These are phyloP conservation scores for Falco biarmicus DNA, from an alignment of 2,797 vertebrate genomes.

Conservation along the genomic window DNA sequence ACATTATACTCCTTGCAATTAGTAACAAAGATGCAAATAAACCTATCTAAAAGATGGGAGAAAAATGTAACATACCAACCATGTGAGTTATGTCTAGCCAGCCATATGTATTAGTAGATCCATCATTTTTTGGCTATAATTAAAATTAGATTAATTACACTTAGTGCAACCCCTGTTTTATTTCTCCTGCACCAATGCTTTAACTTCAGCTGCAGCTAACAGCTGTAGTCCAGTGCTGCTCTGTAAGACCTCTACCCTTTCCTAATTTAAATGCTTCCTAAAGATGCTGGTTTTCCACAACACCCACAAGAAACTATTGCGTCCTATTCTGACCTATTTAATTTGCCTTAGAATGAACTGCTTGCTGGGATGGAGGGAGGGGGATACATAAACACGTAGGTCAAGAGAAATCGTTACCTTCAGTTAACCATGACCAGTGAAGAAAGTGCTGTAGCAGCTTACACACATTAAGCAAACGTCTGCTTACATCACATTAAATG, in stretches of 20 bases:
- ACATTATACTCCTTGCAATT: not conserved
- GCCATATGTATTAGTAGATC: not conserved
- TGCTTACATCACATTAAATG: not conserved
- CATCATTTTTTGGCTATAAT: not conserved
- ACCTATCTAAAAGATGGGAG: not conserved
- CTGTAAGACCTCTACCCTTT: not conserved
- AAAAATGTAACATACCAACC: not conserved
- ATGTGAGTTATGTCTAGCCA: not conserved
- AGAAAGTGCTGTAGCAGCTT: not conserved
- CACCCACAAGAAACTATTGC: not conserved
- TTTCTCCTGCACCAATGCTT: not conserved
- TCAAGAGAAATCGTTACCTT: not conserved
- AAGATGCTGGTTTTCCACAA: not conserved
- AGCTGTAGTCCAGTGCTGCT: not conserved
- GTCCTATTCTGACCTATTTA: not conserved
- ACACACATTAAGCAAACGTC: not conserved
- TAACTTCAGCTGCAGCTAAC: not conserved
- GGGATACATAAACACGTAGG: fast-evolving
- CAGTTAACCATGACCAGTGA: not conserved
- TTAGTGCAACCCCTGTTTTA: not conserved
- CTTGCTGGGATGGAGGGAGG: not conserved
- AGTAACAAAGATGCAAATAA: not conserved
- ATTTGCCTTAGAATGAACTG: not conserved
- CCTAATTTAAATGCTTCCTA: not conserved
- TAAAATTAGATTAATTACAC: not conserved